These are phyloP conservation scores for Drosophila eohydei DNA, from an alignment of 2,888 invertebrate genomes.

Conservation along the genomic window DNA sequence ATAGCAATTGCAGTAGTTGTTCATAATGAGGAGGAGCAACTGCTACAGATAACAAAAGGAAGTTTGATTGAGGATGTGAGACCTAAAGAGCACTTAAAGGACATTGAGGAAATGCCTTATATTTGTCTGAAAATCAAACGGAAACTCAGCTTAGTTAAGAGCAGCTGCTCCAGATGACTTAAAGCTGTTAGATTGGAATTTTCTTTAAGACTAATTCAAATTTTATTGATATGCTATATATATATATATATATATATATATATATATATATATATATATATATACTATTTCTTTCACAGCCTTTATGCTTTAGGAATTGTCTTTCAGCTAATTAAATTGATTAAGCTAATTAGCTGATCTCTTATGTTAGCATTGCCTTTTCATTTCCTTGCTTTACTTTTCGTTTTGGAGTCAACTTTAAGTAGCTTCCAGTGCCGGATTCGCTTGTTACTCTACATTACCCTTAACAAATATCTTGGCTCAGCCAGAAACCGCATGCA, in stretches of 20 bases:
- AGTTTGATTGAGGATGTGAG: conserved; percentile 4
- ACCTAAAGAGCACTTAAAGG: conserved; percentile 7
- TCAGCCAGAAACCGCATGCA: conserved; percentile 49
- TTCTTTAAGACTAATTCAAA: too few species aligned
- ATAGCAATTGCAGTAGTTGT: conserved; percentile 32
- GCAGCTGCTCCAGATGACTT: too few species aligned
- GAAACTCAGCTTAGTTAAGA: not conserved
- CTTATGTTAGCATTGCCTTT: not conserved
- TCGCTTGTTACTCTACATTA: conserved; percentile 53
- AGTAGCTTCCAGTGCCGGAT: conserved; percentile 15
- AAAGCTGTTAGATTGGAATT: too few species aligned
- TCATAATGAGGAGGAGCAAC: conserved; percentile 8
- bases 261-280: too few species aligned
- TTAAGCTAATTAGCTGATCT: not conserved
- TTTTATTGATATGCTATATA: too few species aligned
- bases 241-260: too few species aligned
- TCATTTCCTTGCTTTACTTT: conserved; percentile 2
- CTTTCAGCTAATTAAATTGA: not conserved
- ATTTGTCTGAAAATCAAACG: not conserved
- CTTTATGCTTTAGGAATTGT: too few species aligned
- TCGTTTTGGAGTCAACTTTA: conserved; percentile 10
- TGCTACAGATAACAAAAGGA: conserved; percentile 7
- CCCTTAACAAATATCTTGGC: conserved; percentile 53
- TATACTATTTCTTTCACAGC: not conserved
- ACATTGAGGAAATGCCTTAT: conserved; percentile 5